Evolutionary conservation across 2,797 vertebrate genomes (phyloP).

Genomic region (Pangasius mekongensis): DNA sequence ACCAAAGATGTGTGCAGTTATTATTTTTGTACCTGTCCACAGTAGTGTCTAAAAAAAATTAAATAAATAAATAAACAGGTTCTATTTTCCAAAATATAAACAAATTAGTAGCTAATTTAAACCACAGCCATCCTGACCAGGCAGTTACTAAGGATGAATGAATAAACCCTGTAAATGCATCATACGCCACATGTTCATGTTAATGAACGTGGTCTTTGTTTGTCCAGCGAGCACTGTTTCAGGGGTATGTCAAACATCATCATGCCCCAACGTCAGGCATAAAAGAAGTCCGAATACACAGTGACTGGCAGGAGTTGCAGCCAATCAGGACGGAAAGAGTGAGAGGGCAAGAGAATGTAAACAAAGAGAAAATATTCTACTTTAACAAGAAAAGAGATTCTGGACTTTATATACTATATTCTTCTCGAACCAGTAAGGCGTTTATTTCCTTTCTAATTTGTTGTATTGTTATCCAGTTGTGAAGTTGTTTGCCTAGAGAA

Average conservation of each 20-base stretch:
- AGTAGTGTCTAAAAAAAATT: not conserved
- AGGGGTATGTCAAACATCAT: not conserved
- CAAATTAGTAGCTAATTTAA: not conserved
- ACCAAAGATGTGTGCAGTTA: not conserved
- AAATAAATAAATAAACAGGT: too few relatives aligned
- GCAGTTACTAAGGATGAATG: constrained; percentile 4
- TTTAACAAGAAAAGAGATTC: not conserved
- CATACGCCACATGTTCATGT: not conserved
- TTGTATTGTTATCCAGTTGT: not conserved
- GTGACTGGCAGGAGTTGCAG: not conserved
- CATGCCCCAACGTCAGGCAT: not conserved
- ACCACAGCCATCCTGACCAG: not conserved
- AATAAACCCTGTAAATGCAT: not conserved
- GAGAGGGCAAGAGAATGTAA: not conserved
- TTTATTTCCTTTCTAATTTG: not conserved
- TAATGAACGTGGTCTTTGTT: not conserved
- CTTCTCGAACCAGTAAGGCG: not conserved
- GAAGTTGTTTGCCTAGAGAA: not conserved
- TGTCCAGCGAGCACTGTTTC: not conserved
- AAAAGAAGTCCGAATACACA: not conserved
- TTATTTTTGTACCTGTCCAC: not conserved
- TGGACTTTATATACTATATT: not conserved
- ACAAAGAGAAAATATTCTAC: not conserved
- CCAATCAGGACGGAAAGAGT: not conserved
- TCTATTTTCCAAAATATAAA: not conserved